Base-by-base conservation (phyloP, 2,888 invertebrate genomes). In the Deilephila elpenor region DNA sequence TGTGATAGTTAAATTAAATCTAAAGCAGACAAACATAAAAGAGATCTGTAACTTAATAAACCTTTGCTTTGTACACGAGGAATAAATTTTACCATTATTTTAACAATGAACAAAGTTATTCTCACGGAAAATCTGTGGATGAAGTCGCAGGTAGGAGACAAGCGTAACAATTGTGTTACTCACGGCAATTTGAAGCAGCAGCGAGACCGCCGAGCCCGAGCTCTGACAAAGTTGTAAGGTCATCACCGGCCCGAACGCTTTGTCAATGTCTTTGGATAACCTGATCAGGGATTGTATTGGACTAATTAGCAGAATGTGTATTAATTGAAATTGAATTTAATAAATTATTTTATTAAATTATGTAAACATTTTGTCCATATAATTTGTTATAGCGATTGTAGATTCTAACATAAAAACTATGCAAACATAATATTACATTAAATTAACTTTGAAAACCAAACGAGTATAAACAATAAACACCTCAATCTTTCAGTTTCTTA, bases 191-290 rank as follows among this genome's bases (percentile, higher is more conserved):
- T 87, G 84, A 73, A 87, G 83, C 60, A 85, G 79, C 61, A 84
- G 82, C 71, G 86, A 80, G 70, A 87, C 92, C 19, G 91, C 92
- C 1, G 93, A 86, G 6, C 90, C 90, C 2, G 89, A 91, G 80
- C 92, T 93, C 76, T 86, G 86, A 76, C 86, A 91, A 70, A 94
- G 79, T 82, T 94, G 93, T 67, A 92, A 78, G 53, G 93, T 89
- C 77, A 93, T 87, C 70, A 92, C 89, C 14, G 85, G 86, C 4
- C 93, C 93, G 76, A 94, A 93, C n/a, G 89, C 88, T 77, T 84
- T 83, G 79, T 93, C 89, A 51, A 93, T 90, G 60, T 93, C 90
- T 73, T 88, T 87, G 56, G 86, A 87, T 78, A 93, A 83, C 78
- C 94, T 94, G 79, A 74, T 77, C 32, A 53, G 1, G 17, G 17